Conservation (phyloP, 2,888 invertebrate species). For the Perdita meconis region DNA sequence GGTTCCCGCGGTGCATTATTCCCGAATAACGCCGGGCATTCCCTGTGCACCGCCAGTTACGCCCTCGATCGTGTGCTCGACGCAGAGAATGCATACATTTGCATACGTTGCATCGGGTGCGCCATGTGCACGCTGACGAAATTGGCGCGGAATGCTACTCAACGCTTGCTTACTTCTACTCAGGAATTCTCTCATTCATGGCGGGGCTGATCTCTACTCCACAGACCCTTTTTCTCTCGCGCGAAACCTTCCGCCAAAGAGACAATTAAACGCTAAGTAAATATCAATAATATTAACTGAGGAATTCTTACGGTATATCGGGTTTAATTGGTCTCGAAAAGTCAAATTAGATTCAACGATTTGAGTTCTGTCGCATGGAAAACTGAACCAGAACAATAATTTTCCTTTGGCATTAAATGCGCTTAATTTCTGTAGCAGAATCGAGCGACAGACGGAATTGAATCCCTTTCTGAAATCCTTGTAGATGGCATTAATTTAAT, state of each 20-base stretch:
- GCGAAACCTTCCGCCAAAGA: neutral
- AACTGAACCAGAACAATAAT: too few relatives aligned
- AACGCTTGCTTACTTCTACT: slow-evolving; percentile 22
- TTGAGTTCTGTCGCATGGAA: too few relatives aligned
- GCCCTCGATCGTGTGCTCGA: slow-evolving; percentile 5
- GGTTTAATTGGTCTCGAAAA: too few relatives aligned
- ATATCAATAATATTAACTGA: too few relatives aligned
- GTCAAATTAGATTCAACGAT: too few relatives aligned
- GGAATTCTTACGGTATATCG: too few relatives aligned
- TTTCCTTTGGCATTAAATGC: too few relatives aligned
- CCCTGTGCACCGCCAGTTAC: slow-evolving; percentile 14
- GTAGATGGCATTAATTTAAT: too few relatives aligned
- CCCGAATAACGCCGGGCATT: neutral
- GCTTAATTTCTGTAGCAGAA: too few relatives aligned
- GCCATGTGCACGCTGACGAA: slow-evolving; percentile 5
- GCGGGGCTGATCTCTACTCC: slow-evolving; percentile 4
- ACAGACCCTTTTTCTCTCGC: neutral
- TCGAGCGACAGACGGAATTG: too few relatives aligned
- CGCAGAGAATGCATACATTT: slow-evolving; percentile 43
- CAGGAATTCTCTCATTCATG: slow-evolving; percentile 43
- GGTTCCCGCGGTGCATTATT: slow-evolving; percentile 31
- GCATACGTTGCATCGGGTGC: slow-evolving; percentile 32
- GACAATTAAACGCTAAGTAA: too few relatives aligned
- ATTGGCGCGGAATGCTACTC: slow-evolving; percentile 19
- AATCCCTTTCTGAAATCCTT: too few relatives aligned